Percentiles rank a stretch among this genome's conserved stretches.
phyloP scores from a whole-genome alignment of 2,888 invertebrate species.

The Agonopterix subpropinquella region DNA sequence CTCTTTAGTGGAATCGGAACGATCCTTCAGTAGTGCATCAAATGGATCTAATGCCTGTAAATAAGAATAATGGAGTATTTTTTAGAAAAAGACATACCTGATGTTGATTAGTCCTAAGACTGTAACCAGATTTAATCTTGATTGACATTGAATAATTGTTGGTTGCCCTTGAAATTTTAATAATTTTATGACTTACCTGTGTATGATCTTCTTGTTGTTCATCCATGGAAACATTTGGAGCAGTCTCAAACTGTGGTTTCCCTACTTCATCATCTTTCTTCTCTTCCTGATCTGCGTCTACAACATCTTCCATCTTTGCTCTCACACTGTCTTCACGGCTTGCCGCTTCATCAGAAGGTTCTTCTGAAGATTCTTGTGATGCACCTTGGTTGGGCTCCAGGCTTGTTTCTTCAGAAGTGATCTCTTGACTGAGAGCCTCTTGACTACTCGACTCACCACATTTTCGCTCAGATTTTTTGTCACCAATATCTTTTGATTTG shows the following conservation, averaged over 20 bases:
- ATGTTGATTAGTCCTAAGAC: no score
- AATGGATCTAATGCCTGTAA: conserved; percentile 66
- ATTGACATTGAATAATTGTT: no score
- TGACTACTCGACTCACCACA: no score
- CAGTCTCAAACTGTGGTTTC: conserved; percentile 69
- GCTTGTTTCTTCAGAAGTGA: no score
- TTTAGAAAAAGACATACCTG: no score
- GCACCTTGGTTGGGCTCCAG: no score
- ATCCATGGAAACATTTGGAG: conserved; percentile 62
- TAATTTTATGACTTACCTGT: conserved; percentile 35
- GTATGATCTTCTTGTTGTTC: conserved; percentile 64
- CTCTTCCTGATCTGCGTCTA: conserved; percentile 18
- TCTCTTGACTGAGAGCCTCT: no score
- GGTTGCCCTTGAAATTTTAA: no score
- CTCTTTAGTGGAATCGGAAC: conserved; percentile 29
- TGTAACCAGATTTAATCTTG: no score
- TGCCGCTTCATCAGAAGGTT: neutral
- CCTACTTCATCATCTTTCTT: conserved; percentile 42
- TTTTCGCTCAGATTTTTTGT: no score
- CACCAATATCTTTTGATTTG: no score
- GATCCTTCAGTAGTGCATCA: conserved; percentile 61
- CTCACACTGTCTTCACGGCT: neutral
- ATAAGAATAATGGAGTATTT: neutral
- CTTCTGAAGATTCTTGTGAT: neutral
- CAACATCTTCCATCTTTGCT: neutral